phyloP scores from a whole-genome alignment of 2,113 vertebrate genomes.

The Saguinus imperator region DNA sequence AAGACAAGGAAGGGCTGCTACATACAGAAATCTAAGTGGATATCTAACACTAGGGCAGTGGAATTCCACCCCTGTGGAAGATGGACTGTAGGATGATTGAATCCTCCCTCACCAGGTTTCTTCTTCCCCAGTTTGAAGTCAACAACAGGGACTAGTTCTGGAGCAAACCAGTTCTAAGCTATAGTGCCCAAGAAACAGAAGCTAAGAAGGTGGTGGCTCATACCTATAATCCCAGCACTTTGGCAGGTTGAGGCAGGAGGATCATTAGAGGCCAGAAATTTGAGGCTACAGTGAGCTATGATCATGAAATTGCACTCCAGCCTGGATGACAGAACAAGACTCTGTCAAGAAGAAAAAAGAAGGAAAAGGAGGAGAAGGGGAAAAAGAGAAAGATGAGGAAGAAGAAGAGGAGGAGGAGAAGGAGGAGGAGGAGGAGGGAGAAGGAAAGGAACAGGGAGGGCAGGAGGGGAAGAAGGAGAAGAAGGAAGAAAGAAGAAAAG shows the following conservation, averaged over 20 bases:
- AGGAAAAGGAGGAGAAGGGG: no score
- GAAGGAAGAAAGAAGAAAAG: accelerated
- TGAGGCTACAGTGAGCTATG: no score
- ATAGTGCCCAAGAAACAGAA: neutral
- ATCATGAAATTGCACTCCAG: no score
- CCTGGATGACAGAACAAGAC: no score
- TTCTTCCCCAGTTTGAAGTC: neutral
- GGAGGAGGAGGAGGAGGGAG: no score
- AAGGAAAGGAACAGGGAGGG: no score
- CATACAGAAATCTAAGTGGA: neutral
- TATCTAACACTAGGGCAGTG: neutral
- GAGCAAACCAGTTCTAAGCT: neutral
- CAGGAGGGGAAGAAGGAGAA: accelerated
- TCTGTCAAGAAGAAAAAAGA: no score
- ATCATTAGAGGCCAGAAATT: no score
- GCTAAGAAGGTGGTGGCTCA: no score
- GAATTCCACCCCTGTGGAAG: neutral
- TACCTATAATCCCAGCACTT: no score
- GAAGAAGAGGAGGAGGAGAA: accelerated
- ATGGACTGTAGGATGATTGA: neutral
- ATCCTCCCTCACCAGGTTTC: neutral
- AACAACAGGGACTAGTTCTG: neutral
- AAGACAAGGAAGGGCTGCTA: neutral
- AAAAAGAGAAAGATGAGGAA: no score
- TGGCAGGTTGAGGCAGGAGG: no score